Percentiles rank a stretch among this genome's conserved stretches.
These are phyloP conservation scores for Drosophila chauvacae DNA, from an alignment of 1,140 invertebrate genomes.

Conservation along the genomic window DNA sequence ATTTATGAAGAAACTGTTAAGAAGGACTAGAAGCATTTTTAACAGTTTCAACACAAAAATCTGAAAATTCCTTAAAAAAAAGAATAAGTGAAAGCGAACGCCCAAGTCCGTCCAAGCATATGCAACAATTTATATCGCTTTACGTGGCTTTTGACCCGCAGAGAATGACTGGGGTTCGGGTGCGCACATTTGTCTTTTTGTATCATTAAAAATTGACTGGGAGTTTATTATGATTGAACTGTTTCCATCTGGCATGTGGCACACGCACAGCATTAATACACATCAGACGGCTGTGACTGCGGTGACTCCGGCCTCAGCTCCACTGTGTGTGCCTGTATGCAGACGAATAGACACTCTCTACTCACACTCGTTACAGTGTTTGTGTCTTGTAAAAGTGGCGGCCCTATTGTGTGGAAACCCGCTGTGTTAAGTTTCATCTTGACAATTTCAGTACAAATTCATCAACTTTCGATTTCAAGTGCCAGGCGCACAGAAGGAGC, in stretches of 20 bases:
- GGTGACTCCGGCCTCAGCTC: conserved; percentile 4
- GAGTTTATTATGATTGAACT: conserved; percentile 79
- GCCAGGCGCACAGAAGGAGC: no score
- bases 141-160: conserved; percentile 31
- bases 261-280: conserved; percentile 65
- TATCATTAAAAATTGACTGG: conserved; percentile 69
- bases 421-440: no score
- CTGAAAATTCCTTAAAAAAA: not conserved
- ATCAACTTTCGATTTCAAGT: not conserved
- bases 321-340: not conserved
- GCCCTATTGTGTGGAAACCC: not conserved
- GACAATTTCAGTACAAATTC: no score
- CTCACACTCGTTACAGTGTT: not conserved
- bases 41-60: no score
- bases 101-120: conserved; percentile 5
- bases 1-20: not conserved
- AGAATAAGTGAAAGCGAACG: not conserved
- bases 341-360: conserved; percentile 9
- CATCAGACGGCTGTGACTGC: conserved; percentile 36
- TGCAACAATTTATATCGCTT: conserved; percentile 51
- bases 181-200: conserved; percentile 48
- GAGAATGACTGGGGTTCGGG: not conserved
- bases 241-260: conserved; percentile 69
- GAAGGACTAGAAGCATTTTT: not conserved
- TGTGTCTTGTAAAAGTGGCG: not conserved